Base-by-base conservation (phyloP, 1,140 invertebrate genomes). In the Galleria mellonella region DNA sequence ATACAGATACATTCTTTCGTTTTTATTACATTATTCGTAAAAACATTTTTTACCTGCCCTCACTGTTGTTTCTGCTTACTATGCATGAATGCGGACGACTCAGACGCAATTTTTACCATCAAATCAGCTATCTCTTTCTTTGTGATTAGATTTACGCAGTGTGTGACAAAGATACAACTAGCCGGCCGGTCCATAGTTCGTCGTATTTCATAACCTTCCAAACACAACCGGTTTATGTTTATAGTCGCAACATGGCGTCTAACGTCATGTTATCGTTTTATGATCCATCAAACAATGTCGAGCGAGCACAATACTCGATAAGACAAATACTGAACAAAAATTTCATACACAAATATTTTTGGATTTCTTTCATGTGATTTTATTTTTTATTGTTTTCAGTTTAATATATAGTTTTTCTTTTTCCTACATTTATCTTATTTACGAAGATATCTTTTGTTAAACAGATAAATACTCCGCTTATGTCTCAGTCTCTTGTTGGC, bases 241-340 rank as follows among this genome's bases (percentile, higher is more conserved):
- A 33, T 47, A 38, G 32, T 45, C 35, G 32, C 32, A 39, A 32
- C 15, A 47, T 14, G 10, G 27, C 28, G 33, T 38, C 13, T 23
- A 14, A 32, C 9, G 37, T 47, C 45, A 55, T 51, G 49, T 51
- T 57, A 57, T 52, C 54, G 43, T 57, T 52, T 23, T 44, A 42
- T 31, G 45, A 57, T 49, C 35, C 42, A 57, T 57, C 51, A 53
- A 47, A 53, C 51, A 52, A 43, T 50, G 39, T 27, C 14, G 39
- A 32, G 17, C 14, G 30, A 32, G 32, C 35, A 37, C 35, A 15
- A 28, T 6, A 32, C 27, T 32, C 15, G 41, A 43, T 43, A 43
- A 43, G 17, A 33, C 14, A 37, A 37, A 37, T 15, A 37, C 35
- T 37, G 14, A 17, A 37, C 14, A 9, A 37, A 15, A 13, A 10